Evolutionary conservation across 2,888 invertebrate genomes (phyloP), one percentile per base, ranked within the genome.

Genomic region (Hydrotaea cyrtoneurina): DNA sequence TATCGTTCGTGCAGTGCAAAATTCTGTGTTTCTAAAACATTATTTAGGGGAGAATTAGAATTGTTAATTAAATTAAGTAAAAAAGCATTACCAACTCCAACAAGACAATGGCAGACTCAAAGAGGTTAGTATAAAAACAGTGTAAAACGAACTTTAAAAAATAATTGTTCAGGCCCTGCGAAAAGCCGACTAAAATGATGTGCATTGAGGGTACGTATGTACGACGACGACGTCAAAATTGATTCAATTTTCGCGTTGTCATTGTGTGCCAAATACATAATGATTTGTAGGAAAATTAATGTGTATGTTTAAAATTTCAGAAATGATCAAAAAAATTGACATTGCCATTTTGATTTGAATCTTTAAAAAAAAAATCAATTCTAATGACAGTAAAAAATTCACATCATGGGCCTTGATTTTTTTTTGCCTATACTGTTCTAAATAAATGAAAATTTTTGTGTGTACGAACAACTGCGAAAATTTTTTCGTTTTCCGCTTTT

Each of bases 91-190:
- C 64, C 80, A 87, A 86, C 82, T 86, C 78, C 86, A 86, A 46
- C 81, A 80, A 86, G 88, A 75, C n/a, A 69, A 92, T 92, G 92
- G 91, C 91, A 86, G 92, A 92, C 86, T 90, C 92, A 31, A 92
- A 92, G 85, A 91, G 91, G 92, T 92, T 89, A 92, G 92, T 91
- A 78, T 83, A 86, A 11, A 73, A 64, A 43, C 53, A 59, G 1
- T 17, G 31, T 5, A 57, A 50, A 53, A 62, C 31, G 15, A 21
- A 19, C 1, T 39, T 26, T 0, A 7, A 26, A 31, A 26, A 78
- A 59, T 71, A 2, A 36, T 5, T 85, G 79, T 78, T 13, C 36
- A 53, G 57, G 26, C 73, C 62, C 78, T 31, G 31, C 31, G 31
- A 80, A 88, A 89, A 83, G 91, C 90, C 89, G 90, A 89, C 89